phyloP scores from a whole-genome alignment of 2,113 vertebrate genomes.

The Antechinus flavipes region DNA sequence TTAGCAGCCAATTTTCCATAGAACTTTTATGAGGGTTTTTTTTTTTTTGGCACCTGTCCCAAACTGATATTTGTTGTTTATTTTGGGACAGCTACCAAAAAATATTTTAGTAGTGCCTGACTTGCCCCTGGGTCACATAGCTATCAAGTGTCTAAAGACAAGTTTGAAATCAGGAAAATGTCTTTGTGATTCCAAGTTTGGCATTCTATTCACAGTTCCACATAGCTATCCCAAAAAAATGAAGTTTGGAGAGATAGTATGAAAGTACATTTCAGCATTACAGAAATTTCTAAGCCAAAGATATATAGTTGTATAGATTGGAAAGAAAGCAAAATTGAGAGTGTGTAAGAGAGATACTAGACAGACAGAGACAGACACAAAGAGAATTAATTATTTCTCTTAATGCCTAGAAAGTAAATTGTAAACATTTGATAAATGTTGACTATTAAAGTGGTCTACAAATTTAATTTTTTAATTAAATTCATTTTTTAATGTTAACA shows the following conservation, averaged over 20 bases:
- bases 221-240: too few relatives aligned
- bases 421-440: background rate
- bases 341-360: too few relatives aligned
- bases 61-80: background rate
- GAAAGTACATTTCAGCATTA: background rate
- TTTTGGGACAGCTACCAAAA: too few relatives aligned
- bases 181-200: too few relatives aligned
- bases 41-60: background rate
- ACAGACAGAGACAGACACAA: too few relatives aligned
- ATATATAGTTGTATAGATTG: background rate
- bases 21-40: background rate
- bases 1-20: background rate
- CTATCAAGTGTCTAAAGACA: too few relatives aligned
- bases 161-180: too few relatives aligned
- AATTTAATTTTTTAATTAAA: background rate
- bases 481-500: background rate
- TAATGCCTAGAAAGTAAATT: background rate
- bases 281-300: background rate
- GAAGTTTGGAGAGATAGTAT: too few relatives aligned
- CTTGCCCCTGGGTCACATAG: too few relatives aligned
- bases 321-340: background rate
- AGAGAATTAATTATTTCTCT: background rate
- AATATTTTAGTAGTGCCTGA: too few relatives aligned
- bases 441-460: background rate
- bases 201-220: too few relatives aligned